These are phyloP conservation scores for Eledone cirrhosa DNA, from an alignment of 2,888 invertebrate species.

Conservation along the genomic window DNA sequence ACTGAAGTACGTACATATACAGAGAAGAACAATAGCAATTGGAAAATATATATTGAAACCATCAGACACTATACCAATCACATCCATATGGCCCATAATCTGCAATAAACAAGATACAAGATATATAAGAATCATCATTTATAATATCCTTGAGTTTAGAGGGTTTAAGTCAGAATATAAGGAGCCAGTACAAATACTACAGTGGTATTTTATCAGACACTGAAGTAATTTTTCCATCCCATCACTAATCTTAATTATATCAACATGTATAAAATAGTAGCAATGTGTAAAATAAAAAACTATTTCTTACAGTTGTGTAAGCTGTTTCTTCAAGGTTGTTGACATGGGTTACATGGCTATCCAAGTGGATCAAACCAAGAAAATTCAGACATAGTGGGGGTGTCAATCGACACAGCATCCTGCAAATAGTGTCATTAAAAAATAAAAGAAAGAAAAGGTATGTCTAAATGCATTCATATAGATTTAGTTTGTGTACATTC, in stretches of 20 bases:
- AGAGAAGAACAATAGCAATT: conserved; percentile 92
- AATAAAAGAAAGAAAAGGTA: not conserved
- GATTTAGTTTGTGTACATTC: too few species aligned
- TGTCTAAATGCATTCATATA: too few species aligned
- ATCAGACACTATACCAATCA: conserved; percentile 93
- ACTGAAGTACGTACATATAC: conserved; percentile 92
- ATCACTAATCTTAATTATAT: too few species aligned
- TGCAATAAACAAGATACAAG: conserved; percentile 45
- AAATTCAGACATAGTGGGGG: conserved; percentile 99
- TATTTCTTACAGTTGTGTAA: conserved; percentile 78
- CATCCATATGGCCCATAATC: conserved; percentile 99
- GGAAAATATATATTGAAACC: conserved; percentile 99
- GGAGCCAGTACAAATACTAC: too few species aligned
- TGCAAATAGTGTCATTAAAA: conserved; percentile 41
- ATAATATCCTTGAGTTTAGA: too few species aligned
- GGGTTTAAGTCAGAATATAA: too few species aligned
- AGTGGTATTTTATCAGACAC: too few species aligned
- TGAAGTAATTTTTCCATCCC: too few species aligned
- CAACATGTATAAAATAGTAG: not conserved
- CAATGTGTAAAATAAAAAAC: not conserved
- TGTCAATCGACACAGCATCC: conserved; percentile 90
- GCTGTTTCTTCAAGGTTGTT: conserved; percentile 76
- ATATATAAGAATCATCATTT: not conserved
- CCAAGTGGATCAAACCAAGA: conserved; percentile 96
- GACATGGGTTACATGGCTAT: conserved; percentile 76